These are phyloP conservation scores for Actinia equina DNA, from an alignment of 64 coral and sea anemone genomes.

Conservation along the genomic window DNA sequence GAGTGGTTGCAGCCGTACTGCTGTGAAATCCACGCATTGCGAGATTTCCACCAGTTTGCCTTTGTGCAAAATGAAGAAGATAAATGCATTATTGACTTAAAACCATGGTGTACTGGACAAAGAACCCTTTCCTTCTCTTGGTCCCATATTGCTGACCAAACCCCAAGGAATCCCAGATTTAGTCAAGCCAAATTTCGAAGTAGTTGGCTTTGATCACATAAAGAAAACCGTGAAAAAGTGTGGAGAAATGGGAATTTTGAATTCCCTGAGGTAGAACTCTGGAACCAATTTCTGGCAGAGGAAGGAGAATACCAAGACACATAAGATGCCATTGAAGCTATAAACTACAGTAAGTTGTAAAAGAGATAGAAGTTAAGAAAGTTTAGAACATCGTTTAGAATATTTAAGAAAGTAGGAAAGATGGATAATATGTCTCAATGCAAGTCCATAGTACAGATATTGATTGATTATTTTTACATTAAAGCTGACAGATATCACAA, in stretches of 20 bases:
- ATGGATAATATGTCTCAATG: no score
- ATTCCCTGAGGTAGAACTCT: neutral
- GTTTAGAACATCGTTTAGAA: no score
- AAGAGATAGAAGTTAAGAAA: no score
- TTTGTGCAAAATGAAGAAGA: neutral
- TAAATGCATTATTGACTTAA: constrained; percentile 17
- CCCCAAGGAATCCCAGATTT: constrained; percentile 17
- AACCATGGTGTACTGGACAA: constrained; percentile 36
- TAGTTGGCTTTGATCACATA: constrained; percentile 4
- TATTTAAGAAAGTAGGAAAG: no score
- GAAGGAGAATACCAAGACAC: constrained; percentile 17
- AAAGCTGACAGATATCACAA: constrained; percentile 18
- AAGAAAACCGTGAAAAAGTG: constrained; percentile 26
- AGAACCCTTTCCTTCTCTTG: neutral
- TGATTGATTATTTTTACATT: no score
- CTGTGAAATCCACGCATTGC: neutral
- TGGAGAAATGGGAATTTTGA: constrained; percentile 15
- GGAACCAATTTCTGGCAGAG: constrained; percentile 17
- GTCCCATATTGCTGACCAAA: no score
- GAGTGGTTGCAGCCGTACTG: constrained; percentile 37
- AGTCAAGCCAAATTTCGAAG: constrained; percentile 17
- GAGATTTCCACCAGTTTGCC: constrained; percentile 15
- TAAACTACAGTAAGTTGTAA: constrained; percentile 20
- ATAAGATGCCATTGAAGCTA: neutral
- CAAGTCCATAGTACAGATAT: no score